Base-by-base conservation (phyloP, 2,113 vertebrate species). In the Phyllostomus hastatus region DNA sequence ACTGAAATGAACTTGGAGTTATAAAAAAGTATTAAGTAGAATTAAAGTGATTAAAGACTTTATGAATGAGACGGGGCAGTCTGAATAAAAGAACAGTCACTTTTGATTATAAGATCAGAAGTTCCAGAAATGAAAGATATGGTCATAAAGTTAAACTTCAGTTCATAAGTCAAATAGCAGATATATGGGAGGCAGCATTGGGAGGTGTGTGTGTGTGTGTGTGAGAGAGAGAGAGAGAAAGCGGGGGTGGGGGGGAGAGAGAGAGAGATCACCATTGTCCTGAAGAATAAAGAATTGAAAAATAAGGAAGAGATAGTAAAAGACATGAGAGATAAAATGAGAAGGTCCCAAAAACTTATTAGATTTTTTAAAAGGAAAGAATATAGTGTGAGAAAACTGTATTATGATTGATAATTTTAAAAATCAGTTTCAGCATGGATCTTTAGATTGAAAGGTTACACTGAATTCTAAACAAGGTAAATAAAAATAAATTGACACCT, bases 101-200 rank as follows among this genome's bases (percentile, higher is more conserved):
- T 88, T 96, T 95, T 92, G 46, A 80, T 86, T 78, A 70, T 52
- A 88, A 79, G 91, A 88, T n/a, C 22, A 79, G 33, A 26, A 48
- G 31, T 94, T 79, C 31, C 28, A 80, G 26, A 85, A 85, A 73
- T 79, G 4, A 43, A 72, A 88, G 69, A 79, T 66, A 52, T 31
- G 16, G 26, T 48, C 28, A 54, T 83, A 41, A 76, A 95, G 79
- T 76, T 73, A 88, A 48, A 84, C 61, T 2, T 92, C 84, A 70
- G 1, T 46, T 33, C 31, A 5, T 82, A 88, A 76, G 3, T 88
- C 11, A 72, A 59, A 84, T 5, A 79, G 22, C 35, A 72, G 31
- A 43, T 66, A 57, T n/a, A 50, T 22, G 83, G 43, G 26, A 22
- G n/a, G 2, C 6, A 11, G 33, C 5, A 11, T 16, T 2, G 38